Conservation (phyloP, 2,888 invertebrate species). For the Tyria jacobaeae region DNA sequence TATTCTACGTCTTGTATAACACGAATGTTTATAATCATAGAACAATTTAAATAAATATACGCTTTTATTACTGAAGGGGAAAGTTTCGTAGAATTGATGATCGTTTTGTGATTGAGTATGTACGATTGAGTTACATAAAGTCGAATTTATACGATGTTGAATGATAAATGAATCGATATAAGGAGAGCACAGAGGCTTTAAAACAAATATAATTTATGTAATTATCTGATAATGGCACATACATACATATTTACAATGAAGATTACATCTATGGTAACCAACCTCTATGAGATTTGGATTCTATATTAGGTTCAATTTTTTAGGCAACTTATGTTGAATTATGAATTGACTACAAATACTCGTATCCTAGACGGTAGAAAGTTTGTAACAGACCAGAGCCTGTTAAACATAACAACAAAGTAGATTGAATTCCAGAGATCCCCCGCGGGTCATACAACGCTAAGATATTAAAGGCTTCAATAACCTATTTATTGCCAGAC, state of each 20-base stretch:
- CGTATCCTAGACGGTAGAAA: too few species aligned
- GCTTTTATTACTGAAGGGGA: slow-evolving; percentile 8
- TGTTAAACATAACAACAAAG: too few species aligned
- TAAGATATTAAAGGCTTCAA: not conserved
- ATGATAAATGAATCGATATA: not conserved
- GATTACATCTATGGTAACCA: too few species aligned
- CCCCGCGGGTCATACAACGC: too few species aligned
- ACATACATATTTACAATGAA: not conserved
- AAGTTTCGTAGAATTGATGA: slow-evolving; percentile 4
- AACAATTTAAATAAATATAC: not conserved
- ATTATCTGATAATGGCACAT: not conserved
- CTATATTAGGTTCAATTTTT: not conserved
- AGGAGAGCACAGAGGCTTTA: not conserved
- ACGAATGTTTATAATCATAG: slow-evolving; percentile 3
- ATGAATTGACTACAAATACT: too few species aligned
- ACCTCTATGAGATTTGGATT: not conserved
- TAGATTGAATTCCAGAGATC: too few species aligned
- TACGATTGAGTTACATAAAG: slow-evolving; percentile 4
- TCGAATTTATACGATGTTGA: not conserved
- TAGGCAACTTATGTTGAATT: too few species aligned
- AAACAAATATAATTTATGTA: not conserved
- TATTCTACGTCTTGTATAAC: not conserved
- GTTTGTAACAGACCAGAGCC: too few species aligned
- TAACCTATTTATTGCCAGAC: not conserved
- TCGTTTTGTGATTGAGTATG: not conserved